These are phyloP conservation scores for Stenodema calcarata DNA, from an alignment of 2,888 invertebrate genomes.

Conservation along the genomic window DNA sequence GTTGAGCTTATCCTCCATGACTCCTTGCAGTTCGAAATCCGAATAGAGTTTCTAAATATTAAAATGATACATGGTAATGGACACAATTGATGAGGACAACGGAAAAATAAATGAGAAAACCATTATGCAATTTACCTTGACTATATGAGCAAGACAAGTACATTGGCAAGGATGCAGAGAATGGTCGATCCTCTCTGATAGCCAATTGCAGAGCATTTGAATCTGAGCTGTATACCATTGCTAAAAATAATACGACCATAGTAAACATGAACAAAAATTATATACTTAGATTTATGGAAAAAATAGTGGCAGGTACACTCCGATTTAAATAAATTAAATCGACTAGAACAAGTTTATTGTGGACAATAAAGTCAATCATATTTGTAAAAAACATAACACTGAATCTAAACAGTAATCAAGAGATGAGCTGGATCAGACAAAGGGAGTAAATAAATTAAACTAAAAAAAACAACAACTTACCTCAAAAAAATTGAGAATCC, in stretches of 20 bases:
- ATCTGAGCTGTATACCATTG: constrained; percentile 96
- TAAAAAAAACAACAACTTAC: constrained; percentile 50
- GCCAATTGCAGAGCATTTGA: constrained; percentile 91
- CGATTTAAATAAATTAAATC: neutral
- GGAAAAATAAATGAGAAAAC: neutral
- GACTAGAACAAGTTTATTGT: no score
- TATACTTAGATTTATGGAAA: no score
- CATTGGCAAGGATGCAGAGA: constrained; percentile 96
- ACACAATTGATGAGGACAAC: constrained; percentile 44
- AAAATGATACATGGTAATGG: neutral
- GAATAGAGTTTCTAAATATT: constrained; percentile 91
- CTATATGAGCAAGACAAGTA: constrained; percentile 93
- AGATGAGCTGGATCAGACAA: no score
- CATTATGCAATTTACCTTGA: constrained; percentile 71
- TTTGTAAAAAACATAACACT: no score
- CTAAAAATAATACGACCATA: constrained; percentile 66
- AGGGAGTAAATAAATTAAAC: no score
- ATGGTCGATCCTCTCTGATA: constrained; percentile 89
- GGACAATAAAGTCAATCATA: no score
- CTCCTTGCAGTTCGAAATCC: constrained; percentile 98
- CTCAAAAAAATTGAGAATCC: constrained; percentile 83
- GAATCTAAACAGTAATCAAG: no score
- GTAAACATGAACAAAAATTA: no score
- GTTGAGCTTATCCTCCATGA: constrained; percentile 95
- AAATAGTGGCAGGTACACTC: no score